Percentiles rank a stretch among this genome's conserved stretches.
Evolutionary conservation across 2,888 invertebrate species (phyloP).

Genomic region (Heteromurus nitidus): DNA sequence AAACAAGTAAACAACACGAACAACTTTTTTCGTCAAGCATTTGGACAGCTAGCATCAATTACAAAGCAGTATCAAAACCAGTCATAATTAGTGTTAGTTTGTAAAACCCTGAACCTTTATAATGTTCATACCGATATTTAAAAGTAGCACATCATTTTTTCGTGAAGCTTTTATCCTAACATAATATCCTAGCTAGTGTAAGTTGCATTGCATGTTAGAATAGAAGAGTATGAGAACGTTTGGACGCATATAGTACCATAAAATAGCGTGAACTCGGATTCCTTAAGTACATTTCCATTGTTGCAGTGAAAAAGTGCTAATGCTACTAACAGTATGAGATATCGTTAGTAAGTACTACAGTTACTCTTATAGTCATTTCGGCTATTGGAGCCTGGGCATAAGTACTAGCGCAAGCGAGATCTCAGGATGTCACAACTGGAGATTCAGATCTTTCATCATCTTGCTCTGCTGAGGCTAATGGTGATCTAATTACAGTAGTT

Average conservation of each 20-base stretch:
- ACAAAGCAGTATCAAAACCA: constrained; percentile 53
- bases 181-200: no score
- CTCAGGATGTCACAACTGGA: constrained; percentile 53
- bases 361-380: constrained; percentile 59
- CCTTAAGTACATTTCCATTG: neutral
- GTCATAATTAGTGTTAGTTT: constrained; percentile 41
- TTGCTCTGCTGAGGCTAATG: constrained; percentile 42
- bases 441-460: constrained; percentile 50
- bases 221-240: constrained; percentile 50
- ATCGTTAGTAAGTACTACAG: constrained; percentile 60
- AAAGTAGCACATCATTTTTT: constrained; percentile 48
- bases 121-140: constrained; percentile 8
- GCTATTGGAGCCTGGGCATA: constrained; percentile 24
- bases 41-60: constrained; percentile 43
- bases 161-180: constrained; percentile 1
- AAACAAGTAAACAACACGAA: constrained; percentile 47
- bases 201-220: constrained; percentile 57
- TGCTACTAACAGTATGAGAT: constrained; percentile 13
- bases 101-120: constrained; percentile 50
- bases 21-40: constrained; percentile 26
- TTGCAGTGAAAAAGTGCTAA: constrained; percentile 24
- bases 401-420: constrained; percentile 49
- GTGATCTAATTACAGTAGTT: constrained; percentile 65
- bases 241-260: constrained; percentile 17
- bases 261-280: neutral